phyloP scores from a whole-genome alignment of 2,888 invertebrate species.

The Perdita meconis region DNA sequence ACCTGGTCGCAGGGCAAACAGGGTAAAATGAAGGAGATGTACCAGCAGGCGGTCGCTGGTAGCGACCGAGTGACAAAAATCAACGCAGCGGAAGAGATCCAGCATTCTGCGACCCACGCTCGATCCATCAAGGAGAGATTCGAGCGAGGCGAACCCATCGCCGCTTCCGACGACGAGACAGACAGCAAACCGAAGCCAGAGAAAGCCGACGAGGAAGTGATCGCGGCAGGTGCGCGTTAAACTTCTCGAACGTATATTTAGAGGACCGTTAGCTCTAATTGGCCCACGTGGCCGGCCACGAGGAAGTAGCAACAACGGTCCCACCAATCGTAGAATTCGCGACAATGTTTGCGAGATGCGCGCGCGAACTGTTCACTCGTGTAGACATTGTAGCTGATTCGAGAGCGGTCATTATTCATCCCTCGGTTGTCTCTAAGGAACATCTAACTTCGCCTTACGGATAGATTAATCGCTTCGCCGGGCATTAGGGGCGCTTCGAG shows the following conservation, averaged over 20 bases:
- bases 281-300: slow-evolving; percentile 22
- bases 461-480: too few relatives aligned
- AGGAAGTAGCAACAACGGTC: not conserved
- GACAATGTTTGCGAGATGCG: slow-evolving; percentile 8
- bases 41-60: slow-evolving; percentile 94
- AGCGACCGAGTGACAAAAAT: slow-evolving; percentile 87
- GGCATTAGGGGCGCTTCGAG: not conserved
- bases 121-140: slow-evolving; percentile 91
- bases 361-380: not conserved
- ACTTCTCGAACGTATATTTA: slow-evolving; percentile 29
- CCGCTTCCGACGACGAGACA: slow-evolving; percentile 87
- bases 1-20: slow-evolving; percentile 89
- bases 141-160: slow-evolving; percentile 89
- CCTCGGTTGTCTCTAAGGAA: not conserved
- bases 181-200: slow-evolving; percentile 85
- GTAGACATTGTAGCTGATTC: not conserved
- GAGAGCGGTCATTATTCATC: not conserved
- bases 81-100: slow-evolving; percentile 82
- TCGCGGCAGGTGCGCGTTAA: slow-evolving; percentile 89
- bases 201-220: slow-evolving; percentile 91
- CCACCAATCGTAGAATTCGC: not conserved
- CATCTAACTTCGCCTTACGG: not conserved
- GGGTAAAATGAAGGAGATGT: slow-evolving; percentile 95
- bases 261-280: slow-evolving; percentile 42
- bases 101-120: slow-evolving; percentile 84